Base-by-base conservation (phyloP, 64 coral and sea anemone species). In the Stylophora pistillata region DNA sequence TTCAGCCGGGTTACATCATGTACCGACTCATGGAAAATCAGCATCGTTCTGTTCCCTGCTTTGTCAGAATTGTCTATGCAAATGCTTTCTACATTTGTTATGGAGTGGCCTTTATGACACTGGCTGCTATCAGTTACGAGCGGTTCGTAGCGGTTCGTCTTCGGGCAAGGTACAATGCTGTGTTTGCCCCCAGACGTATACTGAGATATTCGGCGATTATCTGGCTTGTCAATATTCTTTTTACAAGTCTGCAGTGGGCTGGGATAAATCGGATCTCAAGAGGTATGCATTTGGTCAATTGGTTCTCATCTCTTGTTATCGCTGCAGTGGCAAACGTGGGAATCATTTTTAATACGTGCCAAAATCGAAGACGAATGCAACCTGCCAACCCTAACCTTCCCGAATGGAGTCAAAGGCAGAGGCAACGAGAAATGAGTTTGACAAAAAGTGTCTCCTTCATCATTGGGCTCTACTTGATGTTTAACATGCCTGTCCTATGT, bases 81-180 rank as follows among this genome's bases (percentile, higher is more conserved):
- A 91, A 80, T 55, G 74, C 70, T 17, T 91, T 91, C 23, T 91
- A 74, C 31, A 73, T 91, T 28, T 91, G 89, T 31, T 91, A 76
- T 15, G 89, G 89, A n/a, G 80, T 91, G 74, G 85, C 89, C 16
- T 91, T 91, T 76, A 91, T 91, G 89, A 91, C 89, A n/a, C 55
- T 91, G 11, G 76, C 68, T 23, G 72, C 89, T 61, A 76, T 91
- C 12, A 91, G 78, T 17, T 91, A 74, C 33, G 89, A 91, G 57
- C 82, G 89, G 53, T 91, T 85, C 10, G 65, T 91, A 31, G 79
- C 89, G 14, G 47, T 91, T 6, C 82, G 64, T 21, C 57, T 91
- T 15, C 71, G 76, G 14, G 56, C 74, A 27, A 75, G 89, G 15
- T 91, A 91, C 72, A 91, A 85, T 10, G 57, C 85, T 15, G 26